These are phyloP conservation scores for Muscicapa adusta DNA, from an alignment of 2,113 vertebrate species.

Conservation along the genomic window DNA sequence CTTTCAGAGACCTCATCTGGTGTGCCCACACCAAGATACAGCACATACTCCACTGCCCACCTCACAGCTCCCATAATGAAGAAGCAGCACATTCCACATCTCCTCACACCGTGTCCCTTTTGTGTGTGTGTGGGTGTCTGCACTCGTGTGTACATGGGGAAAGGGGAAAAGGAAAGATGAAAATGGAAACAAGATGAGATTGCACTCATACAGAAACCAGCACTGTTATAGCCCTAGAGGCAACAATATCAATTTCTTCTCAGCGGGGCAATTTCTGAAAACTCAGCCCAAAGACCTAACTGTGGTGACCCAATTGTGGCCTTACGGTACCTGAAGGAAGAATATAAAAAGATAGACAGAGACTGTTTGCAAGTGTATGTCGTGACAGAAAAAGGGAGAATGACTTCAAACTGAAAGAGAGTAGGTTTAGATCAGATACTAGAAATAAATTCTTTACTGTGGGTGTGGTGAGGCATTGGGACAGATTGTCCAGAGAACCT, in stretches of 20 bases:
- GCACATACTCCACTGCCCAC: fast-evolving
- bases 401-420: background rate
- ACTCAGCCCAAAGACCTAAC: background rate
- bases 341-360: background rate
- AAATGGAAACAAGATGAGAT: background rate
- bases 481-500: background rate
- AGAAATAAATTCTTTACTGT: background rate
- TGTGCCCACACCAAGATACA: background rate
- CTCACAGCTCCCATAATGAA: background rate
- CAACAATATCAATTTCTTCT: background rate
- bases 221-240: fast-evolving
- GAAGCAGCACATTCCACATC: background rate
- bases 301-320: background rate
- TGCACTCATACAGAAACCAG: background rate
- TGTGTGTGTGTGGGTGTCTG: background rate
- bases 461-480: background rate
- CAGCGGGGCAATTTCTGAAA: background rate
- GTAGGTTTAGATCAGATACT: background rate
- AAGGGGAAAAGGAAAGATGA: background rate
- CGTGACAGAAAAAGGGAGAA: background rate
- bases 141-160: fast-evolving
- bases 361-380: background rate
- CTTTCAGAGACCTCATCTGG: background rate
- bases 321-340: background rate
- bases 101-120: fast-evolving